A percentile compares a stretch with the other conserved stretches of the same genome.
Evolutionary conservation across 2,113 vertebrate genomes (phyloP).

Genomic region (Hipposideros armiger): DNA sequence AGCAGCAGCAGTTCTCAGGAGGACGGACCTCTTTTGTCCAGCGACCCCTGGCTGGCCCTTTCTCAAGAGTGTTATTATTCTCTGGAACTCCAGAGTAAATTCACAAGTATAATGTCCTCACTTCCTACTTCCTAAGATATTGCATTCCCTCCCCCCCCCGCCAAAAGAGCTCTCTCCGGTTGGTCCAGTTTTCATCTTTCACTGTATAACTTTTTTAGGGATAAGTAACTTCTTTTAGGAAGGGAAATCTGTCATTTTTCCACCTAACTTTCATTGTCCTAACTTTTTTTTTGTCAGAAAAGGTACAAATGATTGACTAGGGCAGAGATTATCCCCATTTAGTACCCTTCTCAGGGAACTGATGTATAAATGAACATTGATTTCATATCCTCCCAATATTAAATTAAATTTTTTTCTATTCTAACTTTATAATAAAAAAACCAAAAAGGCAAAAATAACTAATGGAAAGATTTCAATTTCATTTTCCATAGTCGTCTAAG

Average conservation of each 20-base stretch:
- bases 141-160: too few species aligned
- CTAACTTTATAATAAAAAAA: not conserved
- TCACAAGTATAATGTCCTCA: not conserved
- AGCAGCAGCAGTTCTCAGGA: not conserved
- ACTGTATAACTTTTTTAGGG: not conserved
- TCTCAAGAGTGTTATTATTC: not conserved
- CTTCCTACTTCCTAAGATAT: not conserved
- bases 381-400: not conserved
- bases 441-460: not conserved
- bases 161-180: not conserved
- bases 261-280: not conserved
- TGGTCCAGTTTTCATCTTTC: not conserved
- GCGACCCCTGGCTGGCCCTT: not conserved
- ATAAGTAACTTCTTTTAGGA: not conserved
- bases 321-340: not conserved
- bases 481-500: not conserved
- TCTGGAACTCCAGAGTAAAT: conserved; percentile 4
- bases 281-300: not conserved
- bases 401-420: not conserved
- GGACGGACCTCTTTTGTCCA: not conserved
- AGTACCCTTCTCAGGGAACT: not conserved
- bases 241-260: conserved; percentile 2
- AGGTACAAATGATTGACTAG: not conserved
- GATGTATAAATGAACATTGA: not conserved
- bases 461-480: not conserved